A percentile compares a stretch with the other conserved stretches of the same genome.
These are phyloP conservation scores for Cydia amplana DNA, from an alignment of 1,140 invertebrate genomes.

Conservation along the genomic window DNA sequence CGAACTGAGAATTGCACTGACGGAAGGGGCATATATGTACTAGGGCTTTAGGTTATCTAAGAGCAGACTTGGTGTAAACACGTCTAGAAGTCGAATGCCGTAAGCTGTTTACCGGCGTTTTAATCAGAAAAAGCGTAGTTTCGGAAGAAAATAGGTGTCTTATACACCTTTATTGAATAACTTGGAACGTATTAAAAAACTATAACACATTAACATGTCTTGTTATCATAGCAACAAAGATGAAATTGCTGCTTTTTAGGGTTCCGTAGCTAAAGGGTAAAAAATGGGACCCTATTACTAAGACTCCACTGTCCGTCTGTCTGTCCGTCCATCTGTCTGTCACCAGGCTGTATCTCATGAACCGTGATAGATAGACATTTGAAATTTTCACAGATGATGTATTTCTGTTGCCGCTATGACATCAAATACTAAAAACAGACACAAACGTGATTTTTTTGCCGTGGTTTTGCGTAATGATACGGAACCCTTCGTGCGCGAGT, in stretches of 20 bases:
- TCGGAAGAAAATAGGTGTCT: neutral
- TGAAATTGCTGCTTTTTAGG: neutral
- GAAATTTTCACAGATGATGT: too few relatives aligned
- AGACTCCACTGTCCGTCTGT: too few relatives aligned
- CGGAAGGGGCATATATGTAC: conserved; percentile 42
- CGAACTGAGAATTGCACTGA: conserved; percentile 44
- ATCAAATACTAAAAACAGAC: too few relatives aligned
- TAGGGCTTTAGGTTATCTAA: conserved; percentile 64
- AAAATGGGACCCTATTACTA: too few relatives aligned
- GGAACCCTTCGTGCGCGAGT: too few relatives aligned
- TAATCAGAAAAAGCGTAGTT: conserved; percentile 3
- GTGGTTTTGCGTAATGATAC: too few relatives aligned
- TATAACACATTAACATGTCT: neutral
- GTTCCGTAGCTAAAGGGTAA: too few relatives aligned
- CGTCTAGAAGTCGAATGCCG: neutral
- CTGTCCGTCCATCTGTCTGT: too few relatives aligned
- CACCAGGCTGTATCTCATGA: too few relatives aligned
- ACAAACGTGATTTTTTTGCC: too few relatives aligned
- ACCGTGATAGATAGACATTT: too few relatives aligned
- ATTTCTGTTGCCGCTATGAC: too few relatives aligned
- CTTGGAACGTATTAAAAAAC: neutral
- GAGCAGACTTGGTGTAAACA: conserved; percentile 42
- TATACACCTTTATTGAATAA: neutral
- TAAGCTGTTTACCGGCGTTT: neutral
- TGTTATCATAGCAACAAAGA: neutral